These are phyloP conservation scores for Poecilia picta DNA, from an alignment of 2,797 vertebrate species.

Conservation along the genomic window DNA sequence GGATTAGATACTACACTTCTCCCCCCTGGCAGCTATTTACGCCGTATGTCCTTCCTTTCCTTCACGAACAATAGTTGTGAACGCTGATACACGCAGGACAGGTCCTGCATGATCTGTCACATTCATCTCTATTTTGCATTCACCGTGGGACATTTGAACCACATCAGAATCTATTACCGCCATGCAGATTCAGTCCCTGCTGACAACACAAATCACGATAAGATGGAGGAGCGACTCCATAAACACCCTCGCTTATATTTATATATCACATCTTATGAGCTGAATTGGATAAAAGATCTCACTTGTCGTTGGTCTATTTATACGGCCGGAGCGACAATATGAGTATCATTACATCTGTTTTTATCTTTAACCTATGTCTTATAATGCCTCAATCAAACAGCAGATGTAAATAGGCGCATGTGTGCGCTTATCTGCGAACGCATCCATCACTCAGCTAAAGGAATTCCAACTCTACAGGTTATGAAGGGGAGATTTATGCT, in stretches of 20 bases:
- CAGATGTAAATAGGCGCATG: slow-evolving; percentile 55
- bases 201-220: slow-evolving; percentile 82
- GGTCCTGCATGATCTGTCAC: slow-evolving; percentile 67
- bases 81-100: slow-evolving; percentile 64
- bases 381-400: slow-evolving; percentile 62
- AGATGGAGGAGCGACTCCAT: slow-evolving; percentile 78
- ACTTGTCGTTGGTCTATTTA: slow-evolving; percentile 63
- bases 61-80: slow-evolving; percentile 56
- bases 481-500: slow-evolving; percentile 73
- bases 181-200: slow-evolving; percentile 76
- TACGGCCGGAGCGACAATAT: slow-evolving; percentile 63
- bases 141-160: slow-evolving; percentile 77
- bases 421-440: slow-evolving; percentile 55
- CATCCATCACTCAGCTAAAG: slow-evolving; percentile 73
- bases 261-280: slow-evolving; percentile 68
- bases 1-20: slow-evolving; percentile 44
- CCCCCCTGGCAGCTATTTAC: slow-evolving; percentile 10
- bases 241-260: slow-evolving; percentile 73
- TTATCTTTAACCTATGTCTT: slow-evolving; percentile 68
- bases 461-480: slow-evolving; percentile 65
- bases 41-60: slow-evolving; percentile 27
- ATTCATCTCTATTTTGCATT: slow-evolving; percentile 80
- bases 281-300: slow-evolving; percentile 59
- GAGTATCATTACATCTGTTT: slow-evolving; percentile 68
- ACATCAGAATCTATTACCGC: slow-evolving; percentile 78